Conservation (phyloP, 2,888 invertebrate species). For the Patella ulyssiponensis region DNA sequence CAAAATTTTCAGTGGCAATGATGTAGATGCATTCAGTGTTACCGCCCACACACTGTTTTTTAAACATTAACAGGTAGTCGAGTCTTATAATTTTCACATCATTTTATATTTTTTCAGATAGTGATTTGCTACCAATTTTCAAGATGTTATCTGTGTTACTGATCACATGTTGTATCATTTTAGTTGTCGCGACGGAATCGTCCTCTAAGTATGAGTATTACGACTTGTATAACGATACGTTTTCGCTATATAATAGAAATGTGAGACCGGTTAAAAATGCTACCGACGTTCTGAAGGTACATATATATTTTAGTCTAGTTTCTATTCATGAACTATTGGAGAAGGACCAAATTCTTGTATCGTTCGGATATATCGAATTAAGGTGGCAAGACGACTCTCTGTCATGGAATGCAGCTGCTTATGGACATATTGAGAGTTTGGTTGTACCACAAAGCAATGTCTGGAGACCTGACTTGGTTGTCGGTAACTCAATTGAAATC, state of each 20-base stretch:
- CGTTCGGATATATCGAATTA: neutral
- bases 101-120: too few species aligned
- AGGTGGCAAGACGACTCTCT: neutral
- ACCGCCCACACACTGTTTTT: too few species aligned
- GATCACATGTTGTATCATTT: too few species aligned
- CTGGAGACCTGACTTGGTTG: neutral
- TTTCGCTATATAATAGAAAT: neutral
- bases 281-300: neutral
- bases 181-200: too few species aligned
- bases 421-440: neutral
- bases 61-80: too few species aligned
- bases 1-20: too few species aligned
- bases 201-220: too few species aligned
- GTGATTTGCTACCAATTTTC: too few species aligned
- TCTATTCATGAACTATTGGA: neutral
- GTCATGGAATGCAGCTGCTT: neutral
- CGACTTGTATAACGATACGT: too few species aligned
- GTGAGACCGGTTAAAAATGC: neutral
- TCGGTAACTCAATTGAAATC: constrained; percentile 8
- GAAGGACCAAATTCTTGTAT: neutral
- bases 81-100: too few species aligned
- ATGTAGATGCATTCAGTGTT: too few species aligned
- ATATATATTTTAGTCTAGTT: neutral
- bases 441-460: neutral
- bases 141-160: too few species aligned